Conservation (phyloP, 2,797 vertebrate species). For the Enteromius unitaeniatus region DNA sequence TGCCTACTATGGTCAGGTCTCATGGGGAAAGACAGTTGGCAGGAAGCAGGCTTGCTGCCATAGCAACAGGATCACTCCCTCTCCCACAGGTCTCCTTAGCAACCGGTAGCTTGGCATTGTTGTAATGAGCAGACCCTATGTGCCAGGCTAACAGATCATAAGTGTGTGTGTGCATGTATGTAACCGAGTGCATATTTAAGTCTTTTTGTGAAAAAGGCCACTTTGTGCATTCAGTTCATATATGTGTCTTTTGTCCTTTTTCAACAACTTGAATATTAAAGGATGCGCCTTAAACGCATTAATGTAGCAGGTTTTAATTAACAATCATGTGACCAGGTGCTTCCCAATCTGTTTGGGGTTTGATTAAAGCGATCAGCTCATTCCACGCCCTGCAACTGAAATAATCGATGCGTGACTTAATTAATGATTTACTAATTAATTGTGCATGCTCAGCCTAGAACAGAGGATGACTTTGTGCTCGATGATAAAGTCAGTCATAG, state of each 20-base stretch:
- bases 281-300: constrained; percentile 30
- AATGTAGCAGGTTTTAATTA: constrained; percentile 58
- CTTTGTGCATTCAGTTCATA: constrained; percentile 1
- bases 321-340: constrained; percentile 56
- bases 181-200: constrained; percentile 39
- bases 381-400: constrained; percentile 60
- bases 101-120: constrained; percentile 85
- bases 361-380: constrained; percentile 65
- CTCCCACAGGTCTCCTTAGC: constrained; percentile 85
- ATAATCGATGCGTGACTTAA: constrained; percentile 64
- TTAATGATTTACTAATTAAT: constrained; percentile 67
- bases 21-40: constrained; percentile 80
- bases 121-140: constrained; percentile 80
- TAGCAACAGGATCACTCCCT: constrained; percentile 84
- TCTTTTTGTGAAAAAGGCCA: constrained; percentile 46
- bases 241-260: constrained; percentile 38
- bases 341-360: constrained; percentile 60
- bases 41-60: constrained; percentile 82
- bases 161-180: constrained; percentile 58
- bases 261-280: constrained; percentile 33
- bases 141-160: constrained; percentile 72
- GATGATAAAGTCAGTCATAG: constrained; percentile 45
- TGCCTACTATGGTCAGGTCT: constrained; percentile 79
- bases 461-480: constrained; percentile 62
- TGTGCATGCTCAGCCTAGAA: constrained; percentile 63